These are phyloP conservation scores for Lithophane ornitopus DNA, from an alignment of 2,888 invertebrate species.

Conservation along the genomic window DNA sequence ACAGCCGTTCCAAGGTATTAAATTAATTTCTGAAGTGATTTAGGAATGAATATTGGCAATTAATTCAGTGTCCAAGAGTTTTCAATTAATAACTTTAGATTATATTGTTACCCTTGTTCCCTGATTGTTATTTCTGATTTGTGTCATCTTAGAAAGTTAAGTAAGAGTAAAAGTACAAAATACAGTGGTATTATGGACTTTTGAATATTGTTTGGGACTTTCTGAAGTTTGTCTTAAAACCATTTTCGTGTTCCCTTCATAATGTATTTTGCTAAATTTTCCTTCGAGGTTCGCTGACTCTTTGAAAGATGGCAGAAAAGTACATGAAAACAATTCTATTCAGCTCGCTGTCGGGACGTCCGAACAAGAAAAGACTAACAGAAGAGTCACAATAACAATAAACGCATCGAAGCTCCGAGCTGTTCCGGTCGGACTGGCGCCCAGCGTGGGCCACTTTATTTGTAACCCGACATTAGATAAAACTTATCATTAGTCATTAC, in stretches of 20 bases:
- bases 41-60: conserved; percentile 58
- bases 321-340: conserved; percentile 77
- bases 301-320: conserved; percentile 73
- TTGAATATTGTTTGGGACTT: conserved; percentile 16
- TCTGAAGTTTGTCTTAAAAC: conserved; percentile 34
- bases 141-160: conserved; percentile 6
- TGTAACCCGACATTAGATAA: conserved; percentile 43
- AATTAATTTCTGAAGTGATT: conserved; percentile 67
- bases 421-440: conserved; percentile 74
- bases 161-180: too few species aligned
- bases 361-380: conserved; percentile 65
- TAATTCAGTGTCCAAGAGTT: conserved; percentile 50
- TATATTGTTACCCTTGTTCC: conserved; percentile 35
- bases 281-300: conserved; percentile 69
- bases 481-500: conserved; percentile 54
- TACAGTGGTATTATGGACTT: conserved; percentile 12
- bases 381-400: conserved; percentile 76
- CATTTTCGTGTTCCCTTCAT: conserved; percentile 44
- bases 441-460: conserved; percentile 74
- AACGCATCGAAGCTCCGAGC: conserved; percentile 73
- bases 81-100: conserved; percentile 54
- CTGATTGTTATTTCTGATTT: conserved; percentile 35
- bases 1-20: conserved; percentile 60
- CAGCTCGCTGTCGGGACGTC: conserved; percentile 69
- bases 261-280: conserved; percentile 61